Conservation (phyloP, 2,113 vertebrate genomes). For the Oncorhynchus masou region DNA sequence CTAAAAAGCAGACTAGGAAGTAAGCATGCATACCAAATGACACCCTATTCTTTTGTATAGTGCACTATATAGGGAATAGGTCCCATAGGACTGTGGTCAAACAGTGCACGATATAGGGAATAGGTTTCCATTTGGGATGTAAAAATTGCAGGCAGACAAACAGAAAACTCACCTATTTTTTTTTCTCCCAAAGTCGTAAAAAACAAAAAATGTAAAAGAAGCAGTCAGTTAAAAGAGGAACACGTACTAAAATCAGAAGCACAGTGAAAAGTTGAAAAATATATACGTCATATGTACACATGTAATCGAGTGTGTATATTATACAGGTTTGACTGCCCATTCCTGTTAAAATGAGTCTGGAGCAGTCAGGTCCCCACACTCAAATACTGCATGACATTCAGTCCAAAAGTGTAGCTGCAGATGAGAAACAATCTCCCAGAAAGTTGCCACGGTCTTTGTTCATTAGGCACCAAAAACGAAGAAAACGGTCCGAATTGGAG, state of each 20-base stretch:
- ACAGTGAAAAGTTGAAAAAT: slow-evolving; percentile 84
- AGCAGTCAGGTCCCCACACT: slow-evolving; percentile 80
- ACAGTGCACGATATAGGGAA: no score
- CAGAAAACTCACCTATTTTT: slow-evolving; percentile 47
- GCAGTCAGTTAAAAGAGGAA: slow-evolving; percentile 62
- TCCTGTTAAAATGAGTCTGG: slow-evolving; percentile 86
- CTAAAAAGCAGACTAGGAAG: slow-evolving; percentile 68
- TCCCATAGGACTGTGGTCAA: no score
- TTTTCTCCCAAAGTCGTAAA: slow-evolving; percentile 29
- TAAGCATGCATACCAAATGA: slow-evolving; percentile 7
- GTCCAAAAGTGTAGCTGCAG: slow-evolving; percentile 80
- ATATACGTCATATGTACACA: slow-evolving; percentile 90
- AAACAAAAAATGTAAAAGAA: slow-evolving; percentile 22
- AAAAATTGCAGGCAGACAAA: slow-evolving; percentile 57
- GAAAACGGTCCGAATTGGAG: neutral
- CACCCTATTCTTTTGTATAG: no score
- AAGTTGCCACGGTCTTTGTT: neutral
- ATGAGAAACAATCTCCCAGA: slow-evolving; percentile 40
- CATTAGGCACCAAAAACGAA: no score
- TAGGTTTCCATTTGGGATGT: no score
- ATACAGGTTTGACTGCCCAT: slow-evolving; percentile 82
- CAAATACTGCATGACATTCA: slow-evolving; percentile 54
- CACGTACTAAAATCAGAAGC: slow-evolving; percentile 92
- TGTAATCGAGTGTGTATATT: slow-evolving; percentile 78
- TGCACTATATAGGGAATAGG: no score